These are phyloP conservation scores for Silurus glanis DNA, from an alignment of 2,113 vertebrate genomes.

Conservation along the genomic window DNA sequence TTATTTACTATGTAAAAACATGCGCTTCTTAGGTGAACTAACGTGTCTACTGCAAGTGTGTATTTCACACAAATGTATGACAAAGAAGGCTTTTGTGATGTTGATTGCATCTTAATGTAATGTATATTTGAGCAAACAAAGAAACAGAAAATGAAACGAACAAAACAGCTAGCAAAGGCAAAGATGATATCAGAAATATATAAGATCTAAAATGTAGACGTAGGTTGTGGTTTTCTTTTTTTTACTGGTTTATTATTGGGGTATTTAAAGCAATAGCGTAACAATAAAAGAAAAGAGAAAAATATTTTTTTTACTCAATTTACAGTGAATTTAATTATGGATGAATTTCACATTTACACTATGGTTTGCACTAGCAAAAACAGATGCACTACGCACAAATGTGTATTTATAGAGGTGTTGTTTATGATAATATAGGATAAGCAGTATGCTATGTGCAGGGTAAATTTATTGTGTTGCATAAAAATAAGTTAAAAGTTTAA, in stretches of 20 bases:
- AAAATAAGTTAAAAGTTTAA: too few species aligned
- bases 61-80: not conserved
- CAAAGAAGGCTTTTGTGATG: not conserved
- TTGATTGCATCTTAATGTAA: not conserved
- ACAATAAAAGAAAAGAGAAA: not conserved
- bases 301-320: not conserved
- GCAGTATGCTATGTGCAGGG: not conserved
- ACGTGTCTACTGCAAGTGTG: not conserved
- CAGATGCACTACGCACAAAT: not conserved
- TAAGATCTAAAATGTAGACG: not conserved
- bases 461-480: not conserved
- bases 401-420: conserved; percentile 6
- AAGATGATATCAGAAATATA: not conserved
- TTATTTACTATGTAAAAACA: not conserved
- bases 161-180: not conserved
- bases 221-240: not conserved
- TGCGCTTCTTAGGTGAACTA: not conserved
- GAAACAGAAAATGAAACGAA: not conserved
- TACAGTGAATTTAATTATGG: not conserved
- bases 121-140: not conserved
- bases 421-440: not conserved
- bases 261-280: not conserved
- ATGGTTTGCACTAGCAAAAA: not conserved
- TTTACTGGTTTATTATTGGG: not conserved
- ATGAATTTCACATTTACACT: not conserved